A percentile compares a stretch with the other conserved stretches of the same genome.
Conservation (phyloP, 2,113 vertebrate genomes). For the Planiliza haematocheilus region DNA sequence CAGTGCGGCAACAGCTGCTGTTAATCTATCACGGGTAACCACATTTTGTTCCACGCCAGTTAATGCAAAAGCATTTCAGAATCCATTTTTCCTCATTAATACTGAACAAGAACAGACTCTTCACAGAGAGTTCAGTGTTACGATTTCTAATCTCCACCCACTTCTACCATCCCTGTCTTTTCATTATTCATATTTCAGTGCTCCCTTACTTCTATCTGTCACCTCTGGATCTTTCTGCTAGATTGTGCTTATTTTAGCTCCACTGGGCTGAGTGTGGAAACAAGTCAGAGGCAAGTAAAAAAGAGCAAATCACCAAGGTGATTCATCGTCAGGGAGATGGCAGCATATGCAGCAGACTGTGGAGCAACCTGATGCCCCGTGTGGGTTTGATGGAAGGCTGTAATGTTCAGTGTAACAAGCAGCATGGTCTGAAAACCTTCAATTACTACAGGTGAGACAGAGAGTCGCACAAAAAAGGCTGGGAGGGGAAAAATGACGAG, state of each 20-base stretch:
- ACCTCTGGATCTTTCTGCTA: slow-evolving; percentile 43
- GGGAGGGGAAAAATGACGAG: background rate
- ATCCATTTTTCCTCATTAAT: slow-evolving; percentile 50
- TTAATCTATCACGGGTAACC: slow-evolving; percentile 51
- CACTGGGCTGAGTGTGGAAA: slow-evolving; percentile 25
- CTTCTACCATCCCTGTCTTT: slow-evolving; percentile 22
- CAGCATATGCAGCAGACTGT: slow-evolving; percentile 27
- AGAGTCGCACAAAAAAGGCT: background rate
- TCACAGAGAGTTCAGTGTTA: background rate
- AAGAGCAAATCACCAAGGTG: slow-evolving; percentile 37
- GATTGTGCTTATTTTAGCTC: slow-evolving; percentile 54
- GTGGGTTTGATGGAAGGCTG: slow-evolving; percentile 43
- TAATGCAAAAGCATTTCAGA: slow-evolving; percentile 45
- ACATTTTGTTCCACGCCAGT: slow-evolving; percentile 25
- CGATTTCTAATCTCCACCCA: slow-evolving; percentile 25
- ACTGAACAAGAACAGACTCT: slow-evolving; percentile 38
- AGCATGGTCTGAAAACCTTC: slow-evolving; percentile 28
- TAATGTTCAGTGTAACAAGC: slow-evolving; percentile 34
- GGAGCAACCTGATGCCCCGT: slow-evolving; percentile 37
- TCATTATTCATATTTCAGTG: slow-evolving; percentile 58
- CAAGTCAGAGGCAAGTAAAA: slow-evolving; percentile 20
- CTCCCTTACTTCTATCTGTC: slow-evolving; percentile 26
- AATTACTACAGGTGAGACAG: slow-evolving; percentile 27
- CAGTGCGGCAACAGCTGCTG: slow-evolving; percentile 45
- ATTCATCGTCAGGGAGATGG: slow-evolving; percentile 49